These are phyloP conservation scores for Acanthopleura granulata DNA, from an alignment of 2,888 invertebrate species.

Conservation along the genomic window DNA sequence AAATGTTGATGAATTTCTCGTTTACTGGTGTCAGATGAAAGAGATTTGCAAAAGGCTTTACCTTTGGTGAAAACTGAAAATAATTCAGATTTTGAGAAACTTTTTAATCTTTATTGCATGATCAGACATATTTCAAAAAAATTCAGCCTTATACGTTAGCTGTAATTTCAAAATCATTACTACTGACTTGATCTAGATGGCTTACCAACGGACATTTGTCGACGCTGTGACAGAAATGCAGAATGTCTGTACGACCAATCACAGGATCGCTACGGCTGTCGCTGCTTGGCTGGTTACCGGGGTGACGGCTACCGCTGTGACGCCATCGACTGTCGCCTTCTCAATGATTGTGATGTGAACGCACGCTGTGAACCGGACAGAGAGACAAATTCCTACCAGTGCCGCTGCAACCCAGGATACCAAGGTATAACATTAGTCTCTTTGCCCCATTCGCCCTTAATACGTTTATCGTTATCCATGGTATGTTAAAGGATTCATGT, in stretches of 20 bases:
- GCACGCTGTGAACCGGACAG: conserved; percentile 48
- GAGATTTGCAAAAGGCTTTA: no score
- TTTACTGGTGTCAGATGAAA: no score
- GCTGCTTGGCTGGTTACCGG: conserved; percentile 37
- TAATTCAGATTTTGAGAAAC: no score
- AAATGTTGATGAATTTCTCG: no score
- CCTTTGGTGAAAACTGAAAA: no score
- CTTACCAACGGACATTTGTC: conserved; percentile 34
- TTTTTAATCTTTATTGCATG: no score
- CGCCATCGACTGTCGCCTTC: conserved; percentile 40
- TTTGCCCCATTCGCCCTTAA: not conserved
- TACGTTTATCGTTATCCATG: no score
- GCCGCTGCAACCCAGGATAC: conserved; percentile 54
- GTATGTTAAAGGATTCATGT: no score
- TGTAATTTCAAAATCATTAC: no score
- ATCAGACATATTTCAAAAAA: no score
- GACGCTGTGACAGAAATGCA: conserved; percentile 74
- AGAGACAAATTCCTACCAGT: conserved; percentile 36
- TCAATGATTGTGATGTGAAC: conserved; percentile 51
- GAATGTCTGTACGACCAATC: conserved; percentile 74
- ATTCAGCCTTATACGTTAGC: no score
- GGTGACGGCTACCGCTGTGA: conserved; percentile 53
- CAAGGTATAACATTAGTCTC: conserved; percentile 34
- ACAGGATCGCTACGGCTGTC: conserved; percentile 34
- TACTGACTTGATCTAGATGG: conserved; percentile 1